Evolutionary conservation across 2,113 vertebrate species (phyloP).

Genomic region (Aplodontia rufa): DNA sequence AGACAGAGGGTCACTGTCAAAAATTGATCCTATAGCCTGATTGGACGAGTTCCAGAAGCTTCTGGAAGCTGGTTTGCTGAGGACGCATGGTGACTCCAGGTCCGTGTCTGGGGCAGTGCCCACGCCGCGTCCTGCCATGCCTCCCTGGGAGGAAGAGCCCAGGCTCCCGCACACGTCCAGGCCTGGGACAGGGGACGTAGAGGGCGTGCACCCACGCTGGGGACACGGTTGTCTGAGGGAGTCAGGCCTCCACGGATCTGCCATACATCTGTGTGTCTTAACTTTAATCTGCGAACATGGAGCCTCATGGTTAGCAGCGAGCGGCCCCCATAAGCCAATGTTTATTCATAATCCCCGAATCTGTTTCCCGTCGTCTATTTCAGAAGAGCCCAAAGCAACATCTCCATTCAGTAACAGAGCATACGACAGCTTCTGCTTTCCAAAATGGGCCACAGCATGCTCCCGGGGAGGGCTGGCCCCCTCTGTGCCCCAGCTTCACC

Average conservation of each 20-base stretch:
- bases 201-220: background rate
- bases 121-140: too few relatives aligned
- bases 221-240: background rate
- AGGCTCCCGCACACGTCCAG: fast-evolving
- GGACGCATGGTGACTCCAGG: fast-evolving
- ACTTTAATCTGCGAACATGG: conserved; percentile 32
- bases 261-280: conserved; percentile 23
- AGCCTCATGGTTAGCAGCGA: background rate
- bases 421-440: conserved; percentile 40
- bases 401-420: conserved; percentile 39
- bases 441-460: background rate
- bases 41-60: background rate
- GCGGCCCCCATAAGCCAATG: conserved; percentile 65
- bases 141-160: background rate
- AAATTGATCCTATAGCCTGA: background rate
- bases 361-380: conserved; percentile 70
- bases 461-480: background rate
- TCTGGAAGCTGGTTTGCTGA: background rate
- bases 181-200: background rate
- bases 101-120: too few relatives aligned
- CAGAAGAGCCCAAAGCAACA: conserved; percentile 71
- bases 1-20: fast-evolving
- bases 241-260: background rate
- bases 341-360: conserved; percentile 67
- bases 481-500: background rate